phyloP scores from a whole-genome alignment of 2,113 vertebrate genomes.

The Gila orcuttii region DNA sequence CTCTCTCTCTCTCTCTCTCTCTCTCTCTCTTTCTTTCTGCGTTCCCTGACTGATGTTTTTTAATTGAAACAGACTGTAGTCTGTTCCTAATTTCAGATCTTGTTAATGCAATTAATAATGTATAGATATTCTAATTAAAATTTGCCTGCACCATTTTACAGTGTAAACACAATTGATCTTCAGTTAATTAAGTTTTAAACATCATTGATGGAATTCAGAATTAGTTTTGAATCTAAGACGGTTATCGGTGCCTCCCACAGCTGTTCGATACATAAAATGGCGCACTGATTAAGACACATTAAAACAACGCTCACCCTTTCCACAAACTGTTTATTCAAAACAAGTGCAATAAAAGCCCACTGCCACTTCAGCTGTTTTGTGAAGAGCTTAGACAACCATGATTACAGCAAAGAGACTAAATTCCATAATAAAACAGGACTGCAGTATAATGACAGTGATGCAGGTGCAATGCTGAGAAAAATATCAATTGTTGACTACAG shows the following conservation, averaged over 20 bases:
- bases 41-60: slow-evolving; percentile 54
- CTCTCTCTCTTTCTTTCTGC: slow-evolving; percentile 48
- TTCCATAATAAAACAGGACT: slow-evolving; percentile 21
- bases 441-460: not conserved
- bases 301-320: slow-evolving; percentile 54
- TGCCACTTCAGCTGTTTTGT: slow-evolving; percentile 17
- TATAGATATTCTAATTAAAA: slow-evolving; percentile 82
- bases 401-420: slow-evolving; percentile 17
- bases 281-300: slow-evolving; percentile 58
- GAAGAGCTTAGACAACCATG: not conserved
- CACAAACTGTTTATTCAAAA: slow-evolving; percentile 24
- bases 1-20: slow-evolving; percentile 42
- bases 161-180: slow-evolving; percentile 82
- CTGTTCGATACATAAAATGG: slow-evolving; percentile 57
- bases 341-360: not conserved
- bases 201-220: slow-evolving; percentile 69
- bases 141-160: slow-evolving; percentile 72
- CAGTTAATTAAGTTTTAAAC: slow-evolving; percentile 79
- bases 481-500: not conserved
- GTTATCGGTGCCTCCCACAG: slow-evolving; percentile 60
- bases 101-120: slow-evolving; percentile 80
- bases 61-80: slow-evolving; percentile 74
- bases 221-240: slow-evolving; percentile 66
- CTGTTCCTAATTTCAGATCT: slow-evolving; percentile 76
- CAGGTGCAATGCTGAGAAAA: not conserved